Evolutionary conservation across 2,113 vertebrate species (phyloP).

Genomic region (Chlorodrepanis virens): DNA sequence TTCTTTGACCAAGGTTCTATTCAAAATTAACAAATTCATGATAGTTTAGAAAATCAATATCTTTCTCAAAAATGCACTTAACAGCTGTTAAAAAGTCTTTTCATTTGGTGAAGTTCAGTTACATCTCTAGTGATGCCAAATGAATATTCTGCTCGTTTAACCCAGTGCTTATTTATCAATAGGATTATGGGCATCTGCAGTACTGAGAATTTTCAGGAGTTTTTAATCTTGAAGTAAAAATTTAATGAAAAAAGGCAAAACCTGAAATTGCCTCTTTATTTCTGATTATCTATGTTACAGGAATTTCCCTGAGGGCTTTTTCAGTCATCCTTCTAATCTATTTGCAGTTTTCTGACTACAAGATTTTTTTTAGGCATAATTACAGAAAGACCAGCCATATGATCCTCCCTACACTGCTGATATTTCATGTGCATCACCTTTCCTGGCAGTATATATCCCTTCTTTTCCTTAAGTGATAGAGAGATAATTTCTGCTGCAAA

Average conservation of each 20-base stretch:
- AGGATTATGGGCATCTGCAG: not conserved
- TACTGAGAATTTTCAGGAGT: not conserved
- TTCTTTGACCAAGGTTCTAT: not conserved
- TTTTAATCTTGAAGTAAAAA: not conserved
- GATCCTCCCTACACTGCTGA: not conserved
- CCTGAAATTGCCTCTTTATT: not conserved
- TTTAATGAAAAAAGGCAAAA: not conserved
- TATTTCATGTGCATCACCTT: not conserved
- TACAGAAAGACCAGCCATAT: not conserved
- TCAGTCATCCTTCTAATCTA: not conserved
- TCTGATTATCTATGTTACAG: not conserved
- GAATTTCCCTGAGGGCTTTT: not conserved
- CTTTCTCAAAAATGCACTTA: not conserved
- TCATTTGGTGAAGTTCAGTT: not conserved
- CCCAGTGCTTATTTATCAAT: not conserved
- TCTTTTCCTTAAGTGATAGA: not conserved
- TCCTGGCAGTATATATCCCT: not conserved
- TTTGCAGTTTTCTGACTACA: not conserved
- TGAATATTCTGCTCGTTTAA: not conserved
- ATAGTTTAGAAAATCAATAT: not conserved
- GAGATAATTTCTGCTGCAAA: not conserved
- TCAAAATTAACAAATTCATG: not conserved
- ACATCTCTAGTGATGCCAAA: not conserved
- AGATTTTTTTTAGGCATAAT: not conserved
- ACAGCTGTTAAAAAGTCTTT: not conserved